Percentiles rank a stretch among this genome's conserved stretches.
These are phyloP conservation scores for Callimorpha dominula DNA, from an alignment of 2,888 invertebrate species.

Conservation along the genomic window DNA sequence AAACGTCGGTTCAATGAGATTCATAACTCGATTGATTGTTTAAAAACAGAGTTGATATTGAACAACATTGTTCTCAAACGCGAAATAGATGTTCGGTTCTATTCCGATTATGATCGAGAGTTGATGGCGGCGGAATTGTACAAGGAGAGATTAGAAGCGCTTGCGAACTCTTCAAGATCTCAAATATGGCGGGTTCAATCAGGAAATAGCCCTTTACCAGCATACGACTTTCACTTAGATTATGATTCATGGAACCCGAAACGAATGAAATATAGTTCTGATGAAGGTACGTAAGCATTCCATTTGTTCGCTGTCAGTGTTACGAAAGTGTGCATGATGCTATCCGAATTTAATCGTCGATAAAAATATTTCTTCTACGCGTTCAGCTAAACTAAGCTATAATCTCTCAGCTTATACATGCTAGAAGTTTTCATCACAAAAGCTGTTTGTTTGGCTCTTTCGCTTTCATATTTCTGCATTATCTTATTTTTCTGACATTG, in stretches of 20 bases:
- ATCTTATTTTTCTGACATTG: not conserved
- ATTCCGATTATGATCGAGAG: not conserved
- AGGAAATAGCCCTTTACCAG: not conserved
- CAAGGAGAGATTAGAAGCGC: slow-evolving; percentile 11
- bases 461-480: not conserved
- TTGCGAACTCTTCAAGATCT: slow-evolving; percentile 1
- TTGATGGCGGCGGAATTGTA: slow-evolving; percentile 8
- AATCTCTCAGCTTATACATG: no score
- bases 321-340: not conserved
- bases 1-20: not conserved
- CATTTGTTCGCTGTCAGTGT: not conserved
- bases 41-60: slow-evolving; percentile 1
- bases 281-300: slow-evolving; percentile 4
- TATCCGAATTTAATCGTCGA: not conserved
- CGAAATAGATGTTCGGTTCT: not conserved
- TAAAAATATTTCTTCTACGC: not conserved
- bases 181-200: slow-evolving; percentile 12
- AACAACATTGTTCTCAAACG: slow-evolving; percentile 1
- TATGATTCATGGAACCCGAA: slow-evolving; percentile 8
- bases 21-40: not conserved
- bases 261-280: slow-evolving; percentile 1
- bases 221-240: not conserved
- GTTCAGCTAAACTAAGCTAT: no score
- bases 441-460: no score
- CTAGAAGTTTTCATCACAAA: no score